Base-by-base conservation (phyloP, 2,888 invertebrate genomes). In the Pilophorus perplexus region DNA sequence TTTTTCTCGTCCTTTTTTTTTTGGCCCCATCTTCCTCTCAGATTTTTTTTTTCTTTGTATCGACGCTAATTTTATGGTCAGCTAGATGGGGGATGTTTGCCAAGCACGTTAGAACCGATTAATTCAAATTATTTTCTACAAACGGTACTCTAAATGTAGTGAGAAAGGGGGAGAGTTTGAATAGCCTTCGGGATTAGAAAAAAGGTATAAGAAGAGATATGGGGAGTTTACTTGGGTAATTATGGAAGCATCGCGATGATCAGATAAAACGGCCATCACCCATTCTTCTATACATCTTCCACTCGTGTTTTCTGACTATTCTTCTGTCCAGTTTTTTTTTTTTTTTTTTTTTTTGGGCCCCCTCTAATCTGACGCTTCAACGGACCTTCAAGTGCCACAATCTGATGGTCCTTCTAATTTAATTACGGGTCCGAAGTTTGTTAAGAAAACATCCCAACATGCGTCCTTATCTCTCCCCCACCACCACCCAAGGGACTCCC, bases 161-260 rank as follows among this genome's bases (percentile, higher is more conserved):
- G n/a, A n/a, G n/a, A n/a, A n/a, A n/a, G n/a, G n/a, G n/a, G n/a
- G n/a, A n/a, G n/a, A 59, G 42, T 27, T 14, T 38, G 40, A 42
- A 25, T 12, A 8, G 42, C 27, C 25, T 42, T 40, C 18, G 38
- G 25, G 12, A 3, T 3, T 20, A 57, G 12, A 22, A 23, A 42
- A 57, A 40, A 3, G 20, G 16, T 46, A 25, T 42, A 44, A 22
- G 23, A 27, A 42, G 46, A 62, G 46, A 40, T 33, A 48, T 28
- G 62, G 62, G 44, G 44, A 46, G 62, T 62, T 62, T 62, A 46
- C 62, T 46, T 62, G 48, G 48, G 62, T 62, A 62, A 62, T 62
- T 62, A 62, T 62, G 48, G 62, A 48, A 62, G 48, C 12, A 12
- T 28, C 16, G 46, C 38, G 46, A 62, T 62, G 62, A 62, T 62